Evolutionary conservation across 2,797 vertebrate genomes (phyloP).

Genomic region (Acanthis flammea): DNA sequence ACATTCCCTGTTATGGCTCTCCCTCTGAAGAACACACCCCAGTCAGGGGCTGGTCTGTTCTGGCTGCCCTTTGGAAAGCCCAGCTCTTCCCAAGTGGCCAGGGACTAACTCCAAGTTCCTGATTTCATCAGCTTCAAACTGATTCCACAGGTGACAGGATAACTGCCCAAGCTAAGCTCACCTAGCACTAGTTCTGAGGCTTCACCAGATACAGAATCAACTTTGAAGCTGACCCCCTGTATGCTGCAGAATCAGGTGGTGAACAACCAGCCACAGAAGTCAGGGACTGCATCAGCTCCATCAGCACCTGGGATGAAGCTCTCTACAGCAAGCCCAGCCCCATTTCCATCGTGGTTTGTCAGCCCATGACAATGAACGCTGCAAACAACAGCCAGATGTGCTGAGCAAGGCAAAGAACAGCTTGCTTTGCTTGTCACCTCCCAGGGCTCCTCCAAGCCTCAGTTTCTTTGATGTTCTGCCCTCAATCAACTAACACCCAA

Average conservation of each 20-base stretch:
- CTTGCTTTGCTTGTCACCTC: neutral
- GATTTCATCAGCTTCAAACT: neutral
- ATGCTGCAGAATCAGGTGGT: neutral
- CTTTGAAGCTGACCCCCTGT: neutral
- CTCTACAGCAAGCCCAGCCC: neutral
- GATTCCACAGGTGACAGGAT: neutral
- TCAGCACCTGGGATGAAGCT: neutral
- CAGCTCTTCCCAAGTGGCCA: neutral
- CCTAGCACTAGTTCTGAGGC: neutral
- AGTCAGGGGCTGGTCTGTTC: neutral
- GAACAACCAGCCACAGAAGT: neutral
- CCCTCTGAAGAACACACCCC: neutral
- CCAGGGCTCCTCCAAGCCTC: neutral
- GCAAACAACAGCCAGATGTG: neutral
- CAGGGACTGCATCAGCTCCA: neutral
- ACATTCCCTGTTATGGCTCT: neutral
- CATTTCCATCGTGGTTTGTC: neutral
- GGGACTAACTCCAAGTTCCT: neutral
- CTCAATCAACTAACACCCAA: neutral
- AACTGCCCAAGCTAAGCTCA: neutral
- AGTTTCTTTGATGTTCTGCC: neutral
- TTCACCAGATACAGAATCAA: fast-evolving
- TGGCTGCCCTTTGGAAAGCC: neutral
- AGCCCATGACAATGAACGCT: neutral
- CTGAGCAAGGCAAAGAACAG: neutral